These are phyloP conservation scores for Dicentrarchus labrax DNA, from an alignment of 2,113 vertebrate genomes.

Conservation along the genomic window DNA sequence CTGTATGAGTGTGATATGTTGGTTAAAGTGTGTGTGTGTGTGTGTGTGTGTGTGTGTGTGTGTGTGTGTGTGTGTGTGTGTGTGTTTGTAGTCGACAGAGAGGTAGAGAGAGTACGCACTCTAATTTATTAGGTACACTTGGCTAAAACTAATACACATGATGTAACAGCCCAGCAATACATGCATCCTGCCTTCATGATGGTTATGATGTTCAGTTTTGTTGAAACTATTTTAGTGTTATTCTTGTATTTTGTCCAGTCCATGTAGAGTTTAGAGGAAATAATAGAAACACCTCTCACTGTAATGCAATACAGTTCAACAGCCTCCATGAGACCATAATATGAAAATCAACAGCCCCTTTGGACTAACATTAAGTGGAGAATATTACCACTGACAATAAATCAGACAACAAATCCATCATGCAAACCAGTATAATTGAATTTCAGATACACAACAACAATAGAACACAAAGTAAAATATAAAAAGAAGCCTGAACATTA, in stretches of 20 bases:
- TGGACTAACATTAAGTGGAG: background rate
- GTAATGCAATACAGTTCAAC: background rate
- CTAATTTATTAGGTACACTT: background rate
- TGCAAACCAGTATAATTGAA: too few relatives aligned
- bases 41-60: too few relatives aligned
- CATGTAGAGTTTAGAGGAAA: background rate
- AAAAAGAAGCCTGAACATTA: background rate
- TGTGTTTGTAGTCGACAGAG: background rate
- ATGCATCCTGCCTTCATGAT: background rate
- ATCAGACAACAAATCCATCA: background rate
- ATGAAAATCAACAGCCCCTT: background rate
- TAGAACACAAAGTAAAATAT: background rate
- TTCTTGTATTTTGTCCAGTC: background rate
- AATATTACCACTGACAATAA: background rate
- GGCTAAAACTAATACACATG: background rate
- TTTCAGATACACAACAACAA: background rate
- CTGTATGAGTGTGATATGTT: conserved; percentile 15
- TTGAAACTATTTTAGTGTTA: background rate
- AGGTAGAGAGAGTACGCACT: background rate
- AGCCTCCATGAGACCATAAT: background rate
- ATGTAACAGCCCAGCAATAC: background rate
- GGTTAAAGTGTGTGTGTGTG: background rate
- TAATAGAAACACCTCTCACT: background rate
- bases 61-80: background rate
- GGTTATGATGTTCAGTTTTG: background rate